A percentile compares a stretch with the other conserved stretches of the same genome.
Evolutionary conservation across 1,140 invertebrate genomes (phyloP).

Genomic region (Callitettix versicolor): DNA sequence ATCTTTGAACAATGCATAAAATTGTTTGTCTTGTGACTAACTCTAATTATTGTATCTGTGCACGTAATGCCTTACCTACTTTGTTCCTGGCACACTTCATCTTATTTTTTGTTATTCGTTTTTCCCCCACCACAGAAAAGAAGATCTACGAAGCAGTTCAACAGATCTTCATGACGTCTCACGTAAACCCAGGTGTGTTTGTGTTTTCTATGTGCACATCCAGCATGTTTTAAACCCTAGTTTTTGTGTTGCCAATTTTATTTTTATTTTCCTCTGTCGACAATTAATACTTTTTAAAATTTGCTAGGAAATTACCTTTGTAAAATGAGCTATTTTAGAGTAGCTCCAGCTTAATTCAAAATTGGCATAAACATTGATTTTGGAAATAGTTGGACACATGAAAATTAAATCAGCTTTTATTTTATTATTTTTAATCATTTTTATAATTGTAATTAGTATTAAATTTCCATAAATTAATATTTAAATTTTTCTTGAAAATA

Average conservation of each 20-base stretch:
- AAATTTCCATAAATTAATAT: too few species aligned
- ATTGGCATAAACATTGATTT: too few species aligned
- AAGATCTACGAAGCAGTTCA: constrained; percentile 31
- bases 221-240: background rate
- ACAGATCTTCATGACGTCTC: constrained; percentile 35
- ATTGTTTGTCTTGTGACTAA: background rate
- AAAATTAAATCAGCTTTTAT: too few species aligned
- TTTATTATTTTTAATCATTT: too few species aligned
- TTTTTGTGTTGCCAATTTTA: background rate
- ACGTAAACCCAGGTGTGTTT: constrained; percentile 34
- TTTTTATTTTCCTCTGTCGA: constrained; percentile 3
- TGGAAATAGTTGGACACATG: too few species aligned
- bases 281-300: too few species aligned
- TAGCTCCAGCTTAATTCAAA: too few species aligned
- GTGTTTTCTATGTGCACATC: background rate
- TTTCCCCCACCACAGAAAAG: constrained; percentile 19
- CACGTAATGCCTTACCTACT: background rate
- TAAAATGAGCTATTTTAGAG: too few species aligned
- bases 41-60: constrained; percentile 1
- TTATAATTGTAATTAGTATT: too few species aligned
- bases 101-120: constrained; percentile 18
- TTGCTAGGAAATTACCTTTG: too few species aligned
- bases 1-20: too few species aligned
- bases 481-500: too few species aligned
- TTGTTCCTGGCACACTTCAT: constrained; percentile 3